phyloP scores from a whole-genome alignment of 2,888 invertebrate species.

The Leptopilina myrica region DNA sequence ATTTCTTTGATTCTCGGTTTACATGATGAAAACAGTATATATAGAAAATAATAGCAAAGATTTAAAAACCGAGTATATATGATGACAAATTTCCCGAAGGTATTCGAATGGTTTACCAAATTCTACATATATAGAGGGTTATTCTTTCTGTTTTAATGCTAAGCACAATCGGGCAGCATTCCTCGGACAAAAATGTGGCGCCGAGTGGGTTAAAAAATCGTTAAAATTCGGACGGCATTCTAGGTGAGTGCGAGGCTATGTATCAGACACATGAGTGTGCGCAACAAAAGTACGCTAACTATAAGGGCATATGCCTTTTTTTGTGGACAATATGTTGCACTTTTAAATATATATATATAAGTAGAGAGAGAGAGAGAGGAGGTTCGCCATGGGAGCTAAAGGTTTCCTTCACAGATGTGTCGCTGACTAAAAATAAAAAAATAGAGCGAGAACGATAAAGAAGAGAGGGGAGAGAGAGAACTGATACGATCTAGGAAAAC shows the following conservation, averaged over 20 bases:
- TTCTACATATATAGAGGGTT: not conserved
- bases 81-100: not conserved
- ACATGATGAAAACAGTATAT: no score
- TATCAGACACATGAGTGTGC: conserved; percentile 34
- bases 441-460: conserved; percentile 54
- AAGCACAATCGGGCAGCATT: conserved; percentile 15
- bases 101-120: not conserved
- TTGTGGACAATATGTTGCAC: conserved; percentile 64
- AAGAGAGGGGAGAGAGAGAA: conserved; percentile 30
- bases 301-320: conserved; percentile 58
- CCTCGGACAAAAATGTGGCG: conserved; percentile 9
- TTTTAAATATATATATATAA: conserved; percentile 49
- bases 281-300: conserved; percentile 3
- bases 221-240: conserved; percentile 35
- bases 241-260: conserved; percentile 28
- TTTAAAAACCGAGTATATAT: not conserved
- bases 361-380: not conserved
- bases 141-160: not conserved
- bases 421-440: conserved; percentile 48
- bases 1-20: no score
- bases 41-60: not conserved
- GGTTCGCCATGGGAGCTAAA: conserved; percentile 61
- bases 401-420: conserved; percentile 68
- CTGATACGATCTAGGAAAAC: conserved; percentile 70
- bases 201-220: conserved; percentile 20